Conservation (phyloP, 2,113 vertebrate genomes). For the Ascaphus truei region DNA sequence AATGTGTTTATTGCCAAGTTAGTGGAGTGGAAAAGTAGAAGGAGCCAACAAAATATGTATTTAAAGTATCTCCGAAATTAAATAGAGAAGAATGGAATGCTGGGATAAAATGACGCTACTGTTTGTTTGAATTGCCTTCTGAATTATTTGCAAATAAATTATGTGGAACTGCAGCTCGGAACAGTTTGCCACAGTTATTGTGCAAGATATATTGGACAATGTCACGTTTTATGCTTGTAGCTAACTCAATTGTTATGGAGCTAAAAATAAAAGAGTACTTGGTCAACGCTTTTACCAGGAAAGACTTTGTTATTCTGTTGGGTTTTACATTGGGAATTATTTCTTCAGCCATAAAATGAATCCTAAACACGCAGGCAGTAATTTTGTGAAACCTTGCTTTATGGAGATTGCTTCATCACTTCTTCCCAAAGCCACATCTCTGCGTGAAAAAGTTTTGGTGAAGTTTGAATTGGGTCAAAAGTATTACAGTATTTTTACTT, state of each 20-base stretch:
- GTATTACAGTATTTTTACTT: too few species aligned
- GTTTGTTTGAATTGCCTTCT: not conserved
- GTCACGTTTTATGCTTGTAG: not conserved
- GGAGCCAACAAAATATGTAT: not conserved
- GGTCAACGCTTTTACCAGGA: not conserved
- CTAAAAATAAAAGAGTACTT: not conserved
- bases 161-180: not conserved
- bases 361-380: not conserved
- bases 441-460: too few species aligned
- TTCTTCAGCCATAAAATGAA: not conserved
- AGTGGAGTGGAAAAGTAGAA: too few species aligned
- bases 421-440: too few species aligned
- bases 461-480: too few species aligned
- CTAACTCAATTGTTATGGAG: not conserved
- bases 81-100: not conserved
- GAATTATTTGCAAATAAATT: not conserved
- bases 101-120: not conserved
- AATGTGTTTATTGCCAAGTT: too few species aligned
- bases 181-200: not conserved
- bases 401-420: too few species aligned
- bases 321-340: not conserved
- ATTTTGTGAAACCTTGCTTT: not conserved
- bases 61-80: not conserved
- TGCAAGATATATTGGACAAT: not conserved
- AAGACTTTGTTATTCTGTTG: not conserved